A percentile compares a stretch with the other conserved stretches of the same genome.
Conservation (phyloP, 2,113 vertebrate species). For the Physeter macrocephalus region DNA sequence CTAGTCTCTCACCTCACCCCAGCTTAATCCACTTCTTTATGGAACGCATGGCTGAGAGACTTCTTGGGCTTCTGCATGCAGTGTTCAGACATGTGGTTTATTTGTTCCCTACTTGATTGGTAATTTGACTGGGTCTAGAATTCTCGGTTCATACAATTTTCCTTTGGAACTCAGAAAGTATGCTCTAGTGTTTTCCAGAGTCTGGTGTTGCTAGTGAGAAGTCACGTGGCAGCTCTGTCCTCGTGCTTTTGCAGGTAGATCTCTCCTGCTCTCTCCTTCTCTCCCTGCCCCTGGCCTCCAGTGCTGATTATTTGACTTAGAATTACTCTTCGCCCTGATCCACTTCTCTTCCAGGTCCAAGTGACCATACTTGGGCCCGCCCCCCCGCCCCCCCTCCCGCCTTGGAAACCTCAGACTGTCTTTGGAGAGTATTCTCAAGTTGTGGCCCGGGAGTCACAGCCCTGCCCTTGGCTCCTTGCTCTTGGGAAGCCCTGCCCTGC, state of each 20-base stretch:
- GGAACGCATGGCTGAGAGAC: neutral
- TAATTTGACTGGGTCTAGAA: neutral
- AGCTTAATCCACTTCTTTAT: neutral
- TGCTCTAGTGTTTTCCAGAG: neutral
- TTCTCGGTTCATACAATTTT: neutral
- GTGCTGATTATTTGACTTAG: neutral
- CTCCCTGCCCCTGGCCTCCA: fast-evolving
- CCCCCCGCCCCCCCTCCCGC: fast-evolving
- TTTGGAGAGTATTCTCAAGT: neutral
- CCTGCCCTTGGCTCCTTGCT: fast-evolving
- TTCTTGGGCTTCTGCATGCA: neutral
- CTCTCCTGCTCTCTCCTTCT: too few relatives aligned
- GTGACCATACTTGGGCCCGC: neutral
- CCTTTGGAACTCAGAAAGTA: neutral
- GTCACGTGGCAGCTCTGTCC: too few relatives aligned
- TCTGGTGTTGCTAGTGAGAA: neutral
- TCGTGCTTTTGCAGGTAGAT: neutral
- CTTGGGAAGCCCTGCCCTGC: neutral
- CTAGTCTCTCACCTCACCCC: too few relatives aligned
- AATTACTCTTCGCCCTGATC: fast-evolving
- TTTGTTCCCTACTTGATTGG: neutral
- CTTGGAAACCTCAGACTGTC: neutral
- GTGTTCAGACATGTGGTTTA: neutral
- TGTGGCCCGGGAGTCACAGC: neutral
- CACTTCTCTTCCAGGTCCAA: neutral